Base-by-base conservation (phyloP, 1,140 invertebrate species). In the Grapholita molesta region DNA sequence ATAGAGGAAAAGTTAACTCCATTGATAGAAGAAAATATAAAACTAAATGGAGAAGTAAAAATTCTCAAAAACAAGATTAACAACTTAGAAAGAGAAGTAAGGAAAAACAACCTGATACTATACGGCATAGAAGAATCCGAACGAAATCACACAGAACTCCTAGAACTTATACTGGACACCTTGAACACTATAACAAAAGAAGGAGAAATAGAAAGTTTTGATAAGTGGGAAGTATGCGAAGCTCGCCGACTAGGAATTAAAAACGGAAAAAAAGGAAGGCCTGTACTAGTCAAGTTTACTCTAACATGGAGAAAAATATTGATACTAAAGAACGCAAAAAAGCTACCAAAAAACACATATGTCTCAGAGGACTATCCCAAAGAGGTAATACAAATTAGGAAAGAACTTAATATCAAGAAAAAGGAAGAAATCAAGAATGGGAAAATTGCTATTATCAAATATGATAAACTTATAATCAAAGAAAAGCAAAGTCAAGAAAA, bases 51-150 rank as follows among this genome's bases (percentile, higher is more conserved):
- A 3, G 32, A 69, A 67, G 12, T 71, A 5, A 28, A 52, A 57
- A 38, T 23, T 0, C 55, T 74, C 15, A 65, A 75, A 9, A 32
- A 35, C n/a, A 69, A 70, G 28, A 25, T 75, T 3, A 61, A 61
- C 11, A 6, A 52, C 12, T 61, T 70, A 18, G 68, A 70, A 55
- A 65, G 25, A 21, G 66, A 32, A 9, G 66, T 57, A 30, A 71
- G 53, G 32, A 52, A 61, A 24, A 76, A 70, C 33, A 76, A 76
- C 12, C 23, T 76, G 30, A 68, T 70, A 55, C 24, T 73, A 28
- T 48, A 65, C 28, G 68, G 74, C 64, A 9, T 64, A 3, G 4
- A 70, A 69, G 69, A 73, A 69, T 52, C 57, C n/a, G 64, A 68
- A 66, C 25, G 9, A 30, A 67, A 21, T 64, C 0, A 28, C 66